Percentiles rank a stretch among this genome's conserved stretches.
Conservation (phyloP, 2,888 invertebrate species). For the Cataglyphis altisquamis region DNA sequence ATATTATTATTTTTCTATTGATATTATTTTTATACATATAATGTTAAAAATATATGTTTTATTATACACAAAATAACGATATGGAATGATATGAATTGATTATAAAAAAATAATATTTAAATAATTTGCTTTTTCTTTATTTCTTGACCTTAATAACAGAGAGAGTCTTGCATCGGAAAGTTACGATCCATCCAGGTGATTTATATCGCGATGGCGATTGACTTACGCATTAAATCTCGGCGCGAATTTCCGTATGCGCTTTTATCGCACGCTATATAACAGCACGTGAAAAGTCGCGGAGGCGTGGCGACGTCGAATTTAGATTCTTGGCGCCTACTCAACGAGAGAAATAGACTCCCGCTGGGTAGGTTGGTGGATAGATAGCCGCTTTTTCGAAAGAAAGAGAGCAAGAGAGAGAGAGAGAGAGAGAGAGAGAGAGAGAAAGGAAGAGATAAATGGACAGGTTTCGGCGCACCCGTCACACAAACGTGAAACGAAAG, state of each 20-base stretch:
- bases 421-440: not conserved
- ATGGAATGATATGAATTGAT: not conserved
- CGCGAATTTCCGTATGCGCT: slow-evolving; percentile 23
- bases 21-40: not conserved
- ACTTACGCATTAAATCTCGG: slow-evolving; percentile 13
- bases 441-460: slow-evolving; percentile 32
- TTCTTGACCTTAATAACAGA: not conserved
- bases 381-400: slow-evolving; percentile 38
- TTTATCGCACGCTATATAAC: slow-evolving; percentile 13
- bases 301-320: slow-evolving; percentile 66
- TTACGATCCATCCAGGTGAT: not conserved
- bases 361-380: slow-evolving; percentile 29
- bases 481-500: not conserved
- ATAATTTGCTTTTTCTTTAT: not conserved
- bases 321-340: slow-evolving; percentile 66
- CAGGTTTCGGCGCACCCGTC: slow-evolving; percentile 28
- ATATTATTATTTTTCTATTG: not conserved
- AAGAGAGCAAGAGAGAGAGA: slow-evolving; percentile 18
- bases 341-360: slow-evolving; percentile 65
- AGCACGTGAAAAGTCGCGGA: slow-evolving; percentile 64
- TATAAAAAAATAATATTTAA: not conserved
- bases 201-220: not conserved
- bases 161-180: not conserved
- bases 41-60: not conserved
- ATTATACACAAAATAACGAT: not conserved